Percentiles rank a stretch among this genome's conserved stretches.
Conservation (phyloP, 2,113 vertebrate genomes). For the Mobula birostris region DNA sequence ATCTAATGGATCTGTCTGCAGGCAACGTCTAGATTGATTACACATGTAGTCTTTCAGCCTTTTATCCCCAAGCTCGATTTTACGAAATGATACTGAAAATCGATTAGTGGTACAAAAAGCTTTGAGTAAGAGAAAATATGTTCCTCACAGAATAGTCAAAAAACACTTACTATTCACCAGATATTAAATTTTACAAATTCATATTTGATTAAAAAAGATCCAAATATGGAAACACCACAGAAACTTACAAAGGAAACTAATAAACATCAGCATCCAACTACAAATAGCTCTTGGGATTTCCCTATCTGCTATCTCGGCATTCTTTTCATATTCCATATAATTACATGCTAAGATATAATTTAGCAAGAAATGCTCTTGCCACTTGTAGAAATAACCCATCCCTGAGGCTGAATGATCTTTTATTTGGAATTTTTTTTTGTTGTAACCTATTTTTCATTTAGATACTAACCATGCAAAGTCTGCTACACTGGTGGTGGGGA, state of each 20-base stretch:
- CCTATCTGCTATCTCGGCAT: neutral
- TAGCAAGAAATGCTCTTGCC: neutral
- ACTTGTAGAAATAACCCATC: neutral
- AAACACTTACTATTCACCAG: neutral
- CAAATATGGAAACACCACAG: neutral
- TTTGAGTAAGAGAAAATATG: neutral
- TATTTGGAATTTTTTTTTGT: neutral
- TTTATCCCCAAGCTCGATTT: neutral
- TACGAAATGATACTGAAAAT: neutral
- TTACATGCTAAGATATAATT: neutral
- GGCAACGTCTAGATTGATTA: neutral
- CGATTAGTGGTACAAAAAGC: neutral
- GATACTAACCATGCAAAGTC: constrained; percentile 70
- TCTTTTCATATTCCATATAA: neutral
- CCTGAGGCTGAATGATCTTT: neutral
- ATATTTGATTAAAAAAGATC: neutral
- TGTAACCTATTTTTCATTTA: neutral
- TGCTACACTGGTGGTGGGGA: constrained; percentile 77
- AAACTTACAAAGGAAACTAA: neutral
- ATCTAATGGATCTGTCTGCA: neutral
- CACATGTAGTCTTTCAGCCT: neutral
- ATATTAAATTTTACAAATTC: neutral
- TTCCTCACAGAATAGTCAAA: neutral
- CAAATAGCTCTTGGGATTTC: neutral
- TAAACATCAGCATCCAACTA: neutral